Base-by-base conservation (phyloP, 1,140 invertebrate genomes). In the Zaprionus davidi region DNA sequence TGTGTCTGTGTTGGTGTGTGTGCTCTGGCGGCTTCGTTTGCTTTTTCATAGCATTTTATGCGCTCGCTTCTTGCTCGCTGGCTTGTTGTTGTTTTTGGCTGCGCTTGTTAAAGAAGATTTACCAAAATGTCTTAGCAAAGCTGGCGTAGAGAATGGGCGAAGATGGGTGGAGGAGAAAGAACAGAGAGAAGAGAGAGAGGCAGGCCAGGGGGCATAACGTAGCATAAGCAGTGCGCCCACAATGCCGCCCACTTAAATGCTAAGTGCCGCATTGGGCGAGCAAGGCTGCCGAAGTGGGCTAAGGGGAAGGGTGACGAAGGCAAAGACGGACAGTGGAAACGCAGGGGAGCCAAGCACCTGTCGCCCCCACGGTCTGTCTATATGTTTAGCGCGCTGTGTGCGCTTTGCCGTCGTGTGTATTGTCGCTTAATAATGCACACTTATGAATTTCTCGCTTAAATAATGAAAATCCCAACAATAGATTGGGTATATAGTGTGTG, bases 21-120 rank as follows among this genome's bases (percentile, higher is more conserved):
- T 81, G 56, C 71, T 73, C 74, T 64, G 71, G 74, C 74, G 71
- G 75, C 75, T 82, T 86, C 79, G 82, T 82, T 85, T 90, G 82
- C 86, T 90, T 90, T 88, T 90, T 90, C 85, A 90, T 90, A 82
- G 86, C 85, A 79, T 90, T 90, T 90, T 82, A 85, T 90, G 79
- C 62, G 65, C 60, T 58, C 22, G 41, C 74, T 51, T 51, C 46
- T 51, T 49, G 46, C 80, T 44, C 41, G 41, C 41, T 44, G 15
- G 41, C 41, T 44, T 85, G 70, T 82, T 81, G 81, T 79, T 75
- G 76, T 77, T 85, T 75, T 70, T 76, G 71, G 60, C 62, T 71
- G 65, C 79, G 82, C 78, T 90, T 88, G 86, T 88, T 88, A 81
- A 81, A 81, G 81, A 81, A 88, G 84, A 88, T 84, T 88, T 90